These are phyloP conservation scores for Rhopalosiphum padi DNA, from an alignment of 1,140 invertebrate species.

Conservation along the genomic window DNA sequence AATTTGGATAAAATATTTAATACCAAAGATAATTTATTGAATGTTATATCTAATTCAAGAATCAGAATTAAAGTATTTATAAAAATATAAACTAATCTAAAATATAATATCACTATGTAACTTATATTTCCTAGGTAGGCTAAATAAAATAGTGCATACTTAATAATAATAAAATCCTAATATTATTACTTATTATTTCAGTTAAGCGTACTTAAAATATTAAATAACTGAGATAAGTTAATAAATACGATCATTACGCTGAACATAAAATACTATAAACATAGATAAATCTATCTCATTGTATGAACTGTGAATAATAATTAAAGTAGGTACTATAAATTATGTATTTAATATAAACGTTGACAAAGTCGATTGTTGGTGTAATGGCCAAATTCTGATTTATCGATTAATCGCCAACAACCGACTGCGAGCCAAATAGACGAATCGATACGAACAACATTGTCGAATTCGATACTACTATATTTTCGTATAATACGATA, in stretches of 20 bases:
- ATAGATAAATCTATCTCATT: background rate
- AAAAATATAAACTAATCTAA: background rate
- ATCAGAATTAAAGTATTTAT: background rate
- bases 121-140: background rate
- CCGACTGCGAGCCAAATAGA: background rate
- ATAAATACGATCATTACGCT: background rate
- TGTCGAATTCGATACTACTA: background rate
- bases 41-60: background rate
- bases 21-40: background rate
- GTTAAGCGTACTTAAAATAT: background rate
- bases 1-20: background rate
- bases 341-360: background rate
- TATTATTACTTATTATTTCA: background rate
- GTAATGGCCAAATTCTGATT: background rate
- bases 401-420: background rate
- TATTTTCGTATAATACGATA: background rate
- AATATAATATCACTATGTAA: background rate
- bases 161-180: background rate
- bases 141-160: too few species aligned
- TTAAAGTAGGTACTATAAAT: background rate
- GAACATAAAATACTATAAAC: background rate
- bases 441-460: background rate
- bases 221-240: background rate
- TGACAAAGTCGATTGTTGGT: background rate
- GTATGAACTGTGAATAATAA: background rate